Conservation (phyloP, 2,113 vertebrate species). For the Prochilodus magdalenae region DNA sequence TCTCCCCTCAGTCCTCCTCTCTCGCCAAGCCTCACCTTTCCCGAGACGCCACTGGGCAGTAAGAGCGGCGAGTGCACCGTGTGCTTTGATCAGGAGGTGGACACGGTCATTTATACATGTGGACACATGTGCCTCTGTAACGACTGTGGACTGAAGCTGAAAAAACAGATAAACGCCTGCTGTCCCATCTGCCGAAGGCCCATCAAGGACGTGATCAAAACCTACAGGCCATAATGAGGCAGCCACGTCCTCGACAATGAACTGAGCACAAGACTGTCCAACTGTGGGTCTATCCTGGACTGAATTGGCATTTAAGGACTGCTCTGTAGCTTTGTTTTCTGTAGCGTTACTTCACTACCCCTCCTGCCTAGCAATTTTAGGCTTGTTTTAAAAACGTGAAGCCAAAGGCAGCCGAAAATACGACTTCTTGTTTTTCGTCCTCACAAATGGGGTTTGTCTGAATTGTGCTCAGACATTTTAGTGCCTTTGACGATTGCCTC, state of each 20-base stretch:
- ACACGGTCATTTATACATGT: conserved; percentile 98
- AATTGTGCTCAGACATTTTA: conserved; percentile 56
- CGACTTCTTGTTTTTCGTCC: background rate
- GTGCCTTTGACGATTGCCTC: conserved; percentile 76
- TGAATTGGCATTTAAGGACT: conserved; percentile 43
- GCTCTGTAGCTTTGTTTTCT: conserved; percentile 43
- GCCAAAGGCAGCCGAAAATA: conserved; percentile 24
- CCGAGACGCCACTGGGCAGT: conserved; percentile 80
- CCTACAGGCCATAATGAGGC: conserved; percentile 87
- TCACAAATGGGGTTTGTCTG: background rate
- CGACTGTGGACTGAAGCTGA: conserved; percentile 93
- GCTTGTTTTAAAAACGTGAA: background rate
- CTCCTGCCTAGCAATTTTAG: background rate
- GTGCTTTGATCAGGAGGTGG: conserved; percentile 97
- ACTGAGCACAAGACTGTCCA: background rate
- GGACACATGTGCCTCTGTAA: conserved; percentile 99
- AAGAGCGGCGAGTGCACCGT: conserved; percentile 94
- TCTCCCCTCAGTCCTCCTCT: conserved; percentile 91
- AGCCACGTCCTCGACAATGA: background rate
- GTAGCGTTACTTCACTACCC: conserved; percentile 34
- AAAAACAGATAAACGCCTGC: conserved; percentile 92
- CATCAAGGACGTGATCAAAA: conserved; percentile 99
- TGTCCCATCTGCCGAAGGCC: conserved; percentile 96
- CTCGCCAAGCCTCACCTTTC: conserved; percentile 81
- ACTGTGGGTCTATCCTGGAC: conserved; percentile 46